phyloP scores from a whole-genome alignment of 2,113 vertebrate species.

The Elaphurus davidianus region DNA sequence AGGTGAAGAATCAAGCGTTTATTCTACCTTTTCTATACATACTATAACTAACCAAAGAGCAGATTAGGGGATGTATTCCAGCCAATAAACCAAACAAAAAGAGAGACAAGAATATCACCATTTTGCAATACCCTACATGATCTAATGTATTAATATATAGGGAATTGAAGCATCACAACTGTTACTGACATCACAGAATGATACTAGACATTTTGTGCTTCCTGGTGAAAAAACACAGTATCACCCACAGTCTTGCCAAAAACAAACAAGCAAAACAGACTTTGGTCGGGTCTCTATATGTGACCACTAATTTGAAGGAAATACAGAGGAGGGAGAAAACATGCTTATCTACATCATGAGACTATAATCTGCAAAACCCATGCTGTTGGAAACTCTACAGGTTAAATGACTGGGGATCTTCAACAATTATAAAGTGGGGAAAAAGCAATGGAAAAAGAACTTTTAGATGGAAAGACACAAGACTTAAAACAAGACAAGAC shows the following conservation, averaged over 20 bases:
- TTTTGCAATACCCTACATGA: background rate
- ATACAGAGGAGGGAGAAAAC: background rate
- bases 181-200: background rate
- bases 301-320: conserved; percentile 9
- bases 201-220: background rate
- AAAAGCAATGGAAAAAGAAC: background rate
- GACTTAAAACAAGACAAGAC: background rate
- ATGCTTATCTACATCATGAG: background rate
- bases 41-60: background rate
- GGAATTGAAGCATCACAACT: background rate
- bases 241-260: background rate
- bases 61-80: background rate
- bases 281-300: background rate
- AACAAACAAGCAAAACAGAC: background rate
- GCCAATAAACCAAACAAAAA: background rate
- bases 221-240: background rate
- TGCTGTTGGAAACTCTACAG: background rate
- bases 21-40: background rate
- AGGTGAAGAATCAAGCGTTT: background rate
- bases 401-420: background rate
- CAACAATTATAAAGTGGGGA: background rate
- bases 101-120: background rate
- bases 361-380: background rate
- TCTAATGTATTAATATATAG: background rate
- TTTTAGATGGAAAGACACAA: background rate